Conservation (phyloP, 2,113 vertebrate species). For the Eclectus roratus region DNA sequence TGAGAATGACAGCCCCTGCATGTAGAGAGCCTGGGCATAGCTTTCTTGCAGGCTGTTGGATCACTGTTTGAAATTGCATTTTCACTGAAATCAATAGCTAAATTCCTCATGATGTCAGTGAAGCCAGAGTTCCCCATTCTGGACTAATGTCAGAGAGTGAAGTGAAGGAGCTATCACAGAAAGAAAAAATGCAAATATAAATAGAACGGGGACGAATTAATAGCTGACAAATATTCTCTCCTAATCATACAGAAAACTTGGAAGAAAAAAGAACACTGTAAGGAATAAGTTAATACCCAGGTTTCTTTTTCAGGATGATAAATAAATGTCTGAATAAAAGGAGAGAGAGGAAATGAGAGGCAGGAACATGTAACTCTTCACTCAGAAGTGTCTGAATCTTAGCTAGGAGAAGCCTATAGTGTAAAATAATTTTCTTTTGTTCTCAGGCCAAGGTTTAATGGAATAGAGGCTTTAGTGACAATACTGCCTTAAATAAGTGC, state of each 20-base stretch:
- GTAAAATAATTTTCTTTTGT: neutral
- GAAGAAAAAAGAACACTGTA: neutral
- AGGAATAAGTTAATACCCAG: constrained; percentile 4
- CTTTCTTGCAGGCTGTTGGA: neutral
- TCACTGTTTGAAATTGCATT: neutral
- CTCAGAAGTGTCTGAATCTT: constrained; percentile 40
- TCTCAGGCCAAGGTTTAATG: neutral
- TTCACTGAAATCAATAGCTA: constrained; percentile 17
- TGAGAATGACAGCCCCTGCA: neutral
- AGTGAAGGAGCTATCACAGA: neutral
- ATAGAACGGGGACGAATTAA: neutral
- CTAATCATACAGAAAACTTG: neutral
- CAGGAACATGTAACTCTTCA: constrained; percentile 27
- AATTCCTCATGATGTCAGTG: neutral
- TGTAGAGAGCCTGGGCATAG: neutral
- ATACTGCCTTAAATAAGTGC: neutral
- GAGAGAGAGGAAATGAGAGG: constrained; percentile 30
- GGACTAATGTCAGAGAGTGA: constrained; percentile 8
- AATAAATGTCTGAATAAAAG: constrained; percentile 38
- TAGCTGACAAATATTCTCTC: neutral
- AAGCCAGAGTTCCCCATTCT: neutral
- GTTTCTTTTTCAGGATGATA: constrained; percentile 25
- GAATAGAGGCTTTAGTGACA: constrained; percentile 6
- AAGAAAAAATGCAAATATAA: constrained; percentile 6
- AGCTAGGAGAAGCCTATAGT: neutral